Percentiles rank a stretch among this genome's conserved stretches.
Conservation (phyloP, 2,113 vertebrate species). For the Bostrychus sinensis region DNA sequence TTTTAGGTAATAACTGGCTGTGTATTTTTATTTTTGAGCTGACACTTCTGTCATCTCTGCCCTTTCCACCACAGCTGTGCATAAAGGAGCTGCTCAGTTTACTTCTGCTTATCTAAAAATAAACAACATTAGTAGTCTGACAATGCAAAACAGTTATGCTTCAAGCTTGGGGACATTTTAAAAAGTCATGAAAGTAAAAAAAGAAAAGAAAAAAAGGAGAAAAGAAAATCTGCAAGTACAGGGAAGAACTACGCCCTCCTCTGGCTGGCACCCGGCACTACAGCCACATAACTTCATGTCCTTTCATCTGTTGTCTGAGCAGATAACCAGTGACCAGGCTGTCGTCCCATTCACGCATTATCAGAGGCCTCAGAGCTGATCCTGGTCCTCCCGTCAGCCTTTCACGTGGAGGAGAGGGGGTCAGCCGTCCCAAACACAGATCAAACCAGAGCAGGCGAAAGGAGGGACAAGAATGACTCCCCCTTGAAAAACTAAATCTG, state of each 20-base stretch:
- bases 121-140: no score
- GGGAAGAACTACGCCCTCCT: conserved; percentile 59
- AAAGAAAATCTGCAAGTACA: neutral
- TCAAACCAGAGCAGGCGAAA: conserved; percentile 21
- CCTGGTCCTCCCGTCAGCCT: conserved; percentile 60
- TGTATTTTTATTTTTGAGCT: no score
- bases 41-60: no score
- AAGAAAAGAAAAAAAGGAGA: no score
- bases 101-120: no score
- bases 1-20: no score
- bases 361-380: conserved; percentile 59
- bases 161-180: no score
- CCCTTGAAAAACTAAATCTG: conserved; percentile 38
- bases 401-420: conserved; percentile 19
- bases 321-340: conserved; percentile 55
- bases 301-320: conserved; percentile 64
- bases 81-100: no score
- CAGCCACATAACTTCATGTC: conserved; percentile 6
- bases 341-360: conserved; percentile 60
- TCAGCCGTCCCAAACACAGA: conserved; percentile 39
- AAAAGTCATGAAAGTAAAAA: no score
- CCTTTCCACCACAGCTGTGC: no score
- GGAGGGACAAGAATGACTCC: conserved; percentile 42
- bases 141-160: no score
- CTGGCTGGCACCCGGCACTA: conserved; percentile 23